Base-by-base conservation (phyloP, 2,797 vertebrate genomes). In the Acestrorhynchus altus region DNA sequence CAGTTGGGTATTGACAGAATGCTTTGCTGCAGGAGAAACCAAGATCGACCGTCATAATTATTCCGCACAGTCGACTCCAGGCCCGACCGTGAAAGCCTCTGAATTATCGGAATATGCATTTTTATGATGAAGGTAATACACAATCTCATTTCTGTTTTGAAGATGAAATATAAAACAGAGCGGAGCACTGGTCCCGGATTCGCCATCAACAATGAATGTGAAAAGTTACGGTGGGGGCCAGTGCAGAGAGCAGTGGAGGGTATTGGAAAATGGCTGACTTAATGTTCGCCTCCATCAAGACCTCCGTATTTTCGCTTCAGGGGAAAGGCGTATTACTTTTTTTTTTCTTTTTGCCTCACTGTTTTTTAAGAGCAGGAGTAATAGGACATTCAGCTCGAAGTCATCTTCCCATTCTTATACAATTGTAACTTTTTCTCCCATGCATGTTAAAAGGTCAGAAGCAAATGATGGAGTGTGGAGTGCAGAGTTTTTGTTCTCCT, bases 21-120 rank as follows among this genome's bases (percentile, higher is more conserved):
- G 28, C 46, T 82, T 78, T 73, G 72, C 79, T 61, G 52, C 65
- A 66, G 57, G 59, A 59, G 71, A 76, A 51, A 64, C 31, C 24
- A n/a, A 64, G 73, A 84, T 78, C 78, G 72, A 78, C 80, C 61
- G 10, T 74, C 72, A 71, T 87, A 80, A 80, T 83, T 78, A 80
- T 84, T 77, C 78, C 7, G 72, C 67, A 44, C 26, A 31, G 76
- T 40, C 63, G 35, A 57, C 12, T 52, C 71, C 44, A 46, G 57
- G 63, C 51, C 63, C 18, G 49, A 74, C 63, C 51, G 8, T 66
- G 54, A 71, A 77, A 80, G 42, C n/a, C 57, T 52, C 66, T 54
- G 46, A 77, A 56, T 79, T 79, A 81, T 83, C 49, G 42, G 61
- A 85, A 85, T 74, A 63, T 69, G 68, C 77, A 60, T 87, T 81